Percentiles rank a stretch among this genome's conserved stretches.
These are phyloP conservation scores for Stegophylla sp. DNA, from an alignment of 2,888 invertebrate species.

Conservation along the genomic window DNA sequence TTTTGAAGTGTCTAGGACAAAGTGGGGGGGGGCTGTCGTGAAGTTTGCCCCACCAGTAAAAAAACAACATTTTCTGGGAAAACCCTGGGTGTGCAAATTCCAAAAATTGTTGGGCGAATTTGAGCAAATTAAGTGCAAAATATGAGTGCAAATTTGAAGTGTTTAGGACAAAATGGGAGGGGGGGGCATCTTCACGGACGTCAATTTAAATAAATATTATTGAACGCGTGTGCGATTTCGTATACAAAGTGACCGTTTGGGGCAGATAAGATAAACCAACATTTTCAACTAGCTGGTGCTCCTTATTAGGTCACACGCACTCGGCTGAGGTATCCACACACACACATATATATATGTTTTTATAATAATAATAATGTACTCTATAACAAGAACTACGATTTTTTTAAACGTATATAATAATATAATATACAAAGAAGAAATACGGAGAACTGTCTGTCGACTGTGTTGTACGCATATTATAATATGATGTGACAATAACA, in stretches of 20 bases:
- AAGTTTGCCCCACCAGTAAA: no score
- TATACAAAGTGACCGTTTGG: not conserved
- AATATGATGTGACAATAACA: not conserved
- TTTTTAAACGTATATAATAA: not conserved
- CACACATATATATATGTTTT: no score
- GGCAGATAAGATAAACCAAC: constrained; percentile 6
- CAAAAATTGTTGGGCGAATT: no score
- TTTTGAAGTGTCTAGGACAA: no score
- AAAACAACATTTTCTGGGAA: no score
- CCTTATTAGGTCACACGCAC: not conserved
- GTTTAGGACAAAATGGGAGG: no score
- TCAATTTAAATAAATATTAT: no score
- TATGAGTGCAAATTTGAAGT: no score
- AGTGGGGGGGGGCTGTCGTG: no score
- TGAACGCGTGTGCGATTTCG: not conserved
- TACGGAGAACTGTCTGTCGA: not conserved
- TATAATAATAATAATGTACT: not conserved
- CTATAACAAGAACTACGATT: not conserved
- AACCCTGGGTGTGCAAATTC: no score
- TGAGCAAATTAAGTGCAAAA: constrained; percentile 45
- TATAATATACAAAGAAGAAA: not conserved
- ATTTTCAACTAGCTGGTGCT: not conserved
- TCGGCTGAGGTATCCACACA: not conserved
- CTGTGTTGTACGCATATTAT: not conserved
- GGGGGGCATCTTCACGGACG: no score